Percentiles rank a stretch among this genome's conserved stretches.
Conservation (phyloP, 2,888 invertebrate species). For the Thereva unica region DNA sequence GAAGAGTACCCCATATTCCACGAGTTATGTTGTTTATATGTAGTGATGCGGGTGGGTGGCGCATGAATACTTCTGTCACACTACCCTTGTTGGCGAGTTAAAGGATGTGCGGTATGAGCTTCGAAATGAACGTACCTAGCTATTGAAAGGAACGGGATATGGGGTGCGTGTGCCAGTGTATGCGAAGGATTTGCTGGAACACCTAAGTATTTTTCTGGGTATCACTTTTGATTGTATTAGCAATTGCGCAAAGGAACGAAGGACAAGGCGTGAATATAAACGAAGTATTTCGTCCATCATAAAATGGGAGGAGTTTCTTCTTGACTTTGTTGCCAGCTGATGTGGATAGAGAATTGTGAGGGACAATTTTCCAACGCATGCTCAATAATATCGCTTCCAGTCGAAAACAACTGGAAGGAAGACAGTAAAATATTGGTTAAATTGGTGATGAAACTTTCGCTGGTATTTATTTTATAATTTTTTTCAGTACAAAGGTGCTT, state of each 20-base stretch:
- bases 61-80: constrained; percentile 27
- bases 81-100: constrained; percentile 33
- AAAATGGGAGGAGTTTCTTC: constrained; percentile 10
- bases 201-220: neutral
- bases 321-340: constrained; percentile 13
- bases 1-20: constrained; percentile 32
- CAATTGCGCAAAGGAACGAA: neutral
- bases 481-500: constrained; percentile 18
- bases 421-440: constrained; percentile 26
- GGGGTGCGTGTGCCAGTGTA: constrained; percentile 14
- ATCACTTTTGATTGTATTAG: constrained; percentile 1
- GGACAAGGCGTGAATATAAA: constrained; percentile 14
- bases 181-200: neutral
- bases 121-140: constrained; percentile 14
- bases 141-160: constrained; percentile 17
- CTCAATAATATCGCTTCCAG: constrained; percentile 13
- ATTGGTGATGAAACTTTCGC: constrained; percentile 33
- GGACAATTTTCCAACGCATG: constrained; percentile 16
- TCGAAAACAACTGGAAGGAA: neutral
- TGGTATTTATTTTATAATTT: constrained; percentile 33
- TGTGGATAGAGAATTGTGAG: neutral
- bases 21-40: constrained; percentile 28
- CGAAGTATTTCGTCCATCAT: constrained; percentile 21
- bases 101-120: constrained; percentile 26
- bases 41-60: constrained; percentile 25